These are phyloP conservation scores for Hippolais icterina DNA, from an alignment of 2,113 vertebrate genomes.

Conservation along the genomic window DNA sequence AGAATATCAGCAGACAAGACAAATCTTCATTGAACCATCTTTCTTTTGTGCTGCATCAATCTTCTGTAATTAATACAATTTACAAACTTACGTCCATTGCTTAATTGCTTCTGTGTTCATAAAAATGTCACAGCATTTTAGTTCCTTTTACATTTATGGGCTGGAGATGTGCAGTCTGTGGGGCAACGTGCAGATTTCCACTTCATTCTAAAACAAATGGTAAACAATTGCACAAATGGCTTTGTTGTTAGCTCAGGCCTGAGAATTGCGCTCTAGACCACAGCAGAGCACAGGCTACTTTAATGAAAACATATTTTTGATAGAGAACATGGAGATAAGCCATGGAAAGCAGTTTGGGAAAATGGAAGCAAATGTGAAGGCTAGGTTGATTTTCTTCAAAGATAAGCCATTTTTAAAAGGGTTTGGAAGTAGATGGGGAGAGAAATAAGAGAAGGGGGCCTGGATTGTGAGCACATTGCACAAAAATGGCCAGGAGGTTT, in stretches of 20 bases:
- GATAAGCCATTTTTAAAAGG: neutral
- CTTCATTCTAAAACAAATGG: neutral
- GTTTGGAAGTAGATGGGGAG: neutral
- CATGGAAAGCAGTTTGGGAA: neutral
- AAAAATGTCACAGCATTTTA: neutral
- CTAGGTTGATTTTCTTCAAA: neutral
- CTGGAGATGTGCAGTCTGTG: neutral
- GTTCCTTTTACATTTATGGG: neutral
- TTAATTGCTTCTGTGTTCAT: conserved; percentile 6
- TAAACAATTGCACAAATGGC: neutral
- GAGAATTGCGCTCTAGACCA: neutral
- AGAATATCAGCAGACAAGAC: neutral
- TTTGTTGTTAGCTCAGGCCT: neutral
- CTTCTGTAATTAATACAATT: conserved; percentile 10
- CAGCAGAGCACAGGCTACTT: neutral
- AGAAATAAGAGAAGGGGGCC: neutral
- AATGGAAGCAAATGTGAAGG: neutral
- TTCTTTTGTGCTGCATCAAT: neutral
- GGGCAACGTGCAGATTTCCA: neutral
- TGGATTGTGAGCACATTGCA: neutral
- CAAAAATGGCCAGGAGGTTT: neutral
- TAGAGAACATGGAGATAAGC: neutral
- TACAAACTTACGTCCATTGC: neutral
- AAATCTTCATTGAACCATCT: neutral
- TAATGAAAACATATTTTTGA: neutral